These are phyloP conservation scores for Procambarus virginalis DNA, from an alignment of 1,140 invertebrate species.

Conservation along the genomic window DNA sequence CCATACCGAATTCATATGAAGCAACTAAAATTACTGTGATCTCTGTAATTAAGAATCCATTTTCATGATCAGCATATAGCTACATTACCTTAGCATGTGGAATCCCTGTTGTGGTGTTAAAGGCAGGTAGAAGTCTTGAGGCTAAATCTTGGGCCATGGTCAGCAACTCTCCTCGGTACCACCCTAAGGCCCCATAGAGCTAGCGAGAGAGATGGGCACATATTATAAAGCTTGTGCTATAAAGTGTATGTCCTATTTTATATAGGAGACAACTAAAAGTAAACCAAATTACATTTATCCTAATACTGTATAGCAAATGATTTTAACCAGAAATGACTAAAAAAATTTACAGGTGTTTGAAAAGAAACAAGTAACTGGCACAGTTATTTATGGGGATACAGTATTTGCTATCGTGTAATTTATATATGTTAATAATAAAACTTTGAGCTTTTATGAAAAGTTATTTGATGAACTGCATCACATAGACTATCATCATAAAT, in stretches of 20 bases:
- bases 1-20: neutral
- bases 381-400: too few relatives aligned
- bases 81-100: conserved; percentile 90
- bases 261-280: neutral
- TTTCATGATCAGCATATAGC: conserved; percentile 16
- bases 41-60: conserved; percentile 9
- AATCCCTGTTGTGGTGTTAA: conserved; percentile 98
- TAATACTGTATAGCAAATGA: too few relatives aligned
- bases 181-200: conserved; percentile 78
- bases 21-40: neutral
- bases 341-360: too few relatives aligned
- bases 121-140: conserved; percentile 92
- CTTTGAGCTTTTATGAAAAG: too few relatives aligned
- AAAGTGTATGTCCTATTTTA: neutral
- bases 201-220: neutral
- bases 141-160: conserved; percentile 94
- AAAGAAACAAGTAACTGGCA: too few relatives aligned
- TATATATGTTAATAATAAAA: too few relatives aligned
- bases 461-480: too few relatives aligned
- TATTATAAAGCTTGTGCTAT: neutral
- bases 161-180: conserved; percentile 94
- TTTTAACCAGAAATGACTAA: too few relatives aligned
- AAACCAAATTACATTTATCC: too few relatives aligned
- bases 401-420: too few relatives aligned
- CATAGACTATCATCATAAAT: too few relatives aligned